These are phyloP conservation scores for Bathynomus jamesi DNA, from an alignment of 1,140 invertebrate species.

Conservation along the genomic window DNA sequence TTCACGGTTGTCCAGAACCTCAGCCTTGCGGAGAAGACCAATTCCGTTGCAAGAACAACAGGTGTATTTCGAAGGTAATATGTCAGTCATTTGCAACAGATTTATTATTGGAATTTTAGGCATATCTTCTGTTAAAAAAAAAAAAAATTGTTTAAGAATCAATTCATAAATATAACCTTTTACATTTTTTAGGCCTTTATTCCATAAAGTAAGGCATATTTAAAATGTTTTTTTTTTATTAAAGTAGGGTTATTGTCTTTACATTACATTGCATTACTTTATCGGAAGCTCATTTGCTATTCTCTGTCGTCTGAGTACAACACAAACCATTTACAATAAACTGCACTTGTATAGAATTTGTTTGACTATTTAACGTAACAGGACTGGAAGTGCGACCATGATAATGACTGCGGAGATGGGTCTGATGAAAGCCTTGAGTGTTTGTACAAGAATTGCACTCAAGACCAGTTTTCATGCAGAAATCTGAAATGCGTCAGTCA, in stretches of 20 bases:
- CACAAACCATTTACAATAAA: too few relatives aligned
- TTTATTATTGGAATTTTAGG: not conserved
- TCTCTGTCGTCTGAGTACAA: too few relatives aligned
- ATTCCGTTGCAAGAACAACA: slow-evolving; percentile 81
- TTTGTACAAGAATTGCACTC: slow-evolving; percentile 66
- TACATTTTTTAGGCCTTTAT: not conserved
- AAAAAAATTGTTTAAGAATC: too few relatives aligned
- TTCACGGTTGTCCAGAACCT: slow-evolving; percentile 69
- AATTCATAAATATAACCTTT: not conserved
- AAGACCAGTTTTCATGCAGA: slow-evolving; percentile 76
- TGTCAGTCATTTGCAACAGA: slow-evolving; percentile 1
- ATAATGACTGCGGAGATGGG: slow-evolving; percentile 88
- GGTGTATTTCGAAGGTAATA: slow-evolving; percentile 66
- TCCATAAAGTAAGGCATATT: too few relatives aligned
- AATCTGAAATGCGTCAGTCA: slow-evolving; percentile 89
- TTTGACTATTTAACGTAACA: not conserved
- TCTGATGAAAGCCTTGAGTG: slow-evolving; percentile 87
- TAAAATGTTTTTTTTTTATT: too few relatives aligned
- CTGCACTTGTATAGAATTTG: too few relatives aligned
- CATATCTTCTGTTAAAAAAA: too few relatives aligned
- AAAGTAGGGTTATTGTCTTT: too few relatives aligned
- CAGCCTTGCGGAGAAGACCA: slow-evolving; percentile 75
- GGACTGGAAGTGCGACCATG: slow-evolving; percentile 73
- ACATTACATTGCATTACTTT: too few relatives aligned
- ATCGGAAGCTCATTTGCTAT: too few relatives aligned